Conservation (phyloP, 2,797 vertebrate species). For the Danio choprae region DNA sequence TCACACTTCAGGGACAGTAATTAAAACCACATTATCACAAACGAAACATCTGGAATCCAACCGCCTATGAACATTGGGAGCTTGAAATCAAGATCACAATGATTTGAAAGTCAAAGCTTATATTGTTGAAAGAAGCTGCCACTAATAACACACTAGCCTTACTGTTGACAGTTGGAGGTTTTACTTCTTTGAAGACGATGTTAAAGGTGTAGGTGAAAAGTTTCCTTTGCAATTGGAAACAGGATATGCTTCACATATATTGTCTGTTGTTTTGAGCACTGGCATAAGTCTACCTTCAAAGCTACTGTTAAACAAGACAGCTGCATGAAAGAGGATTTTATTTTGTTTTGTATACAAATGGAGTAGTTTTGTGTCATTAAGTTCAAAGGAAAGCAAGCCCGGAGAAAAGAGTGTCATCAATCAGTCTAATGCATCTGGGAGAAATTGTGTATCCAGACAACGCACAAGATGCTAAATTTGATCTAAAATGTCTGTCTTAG, state of each 20-base stretch:
- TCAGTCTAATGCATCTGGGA: conserved; percentile 47
- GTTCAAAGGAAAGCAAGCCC: conserved; percentile 49
- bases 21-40: conserved; percentile 84
- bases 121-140: conserved; percentile 7
- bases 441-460: conserved; percentile 33
- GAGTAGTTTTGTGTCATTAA: conserved; percentile 48
- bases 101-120: conserved; percentile 32
- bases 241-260: not conserved
- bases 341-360: conserved; percentile 53
- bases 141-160: not conserved
- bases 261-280: conserved; percentile 16
- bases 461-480: conserved; percentile 28
- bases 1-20: conserved; percentile 76
- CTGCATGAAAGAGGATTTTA: conserved; percentile 41
- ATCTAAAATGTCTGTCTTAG: conserved; percentile 30
- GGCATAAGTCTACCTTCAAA: conserved; percentile 47
- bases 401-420: conserved; percentile 40
- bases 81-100: conserved; percentile 16
- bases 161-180: not conserved
- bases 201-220: conserved; percentile 31
- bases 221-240: conserved; percentile 2
- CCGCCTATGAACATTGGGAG: conserved; percentile 13
- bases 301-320: conserved; percentile 43
- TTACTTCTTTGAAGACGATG: conserved; percentile 27
- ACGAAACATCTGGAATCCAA: conserved; percentile 63